A percentile compares a stretch with the other conserved stretches of the same genome.
These are phyloP conservation scores for Orussus abietinus DNA, from an alignment of 1,140 invertebrate genomes.

Conservation along the genomic window DNA sequence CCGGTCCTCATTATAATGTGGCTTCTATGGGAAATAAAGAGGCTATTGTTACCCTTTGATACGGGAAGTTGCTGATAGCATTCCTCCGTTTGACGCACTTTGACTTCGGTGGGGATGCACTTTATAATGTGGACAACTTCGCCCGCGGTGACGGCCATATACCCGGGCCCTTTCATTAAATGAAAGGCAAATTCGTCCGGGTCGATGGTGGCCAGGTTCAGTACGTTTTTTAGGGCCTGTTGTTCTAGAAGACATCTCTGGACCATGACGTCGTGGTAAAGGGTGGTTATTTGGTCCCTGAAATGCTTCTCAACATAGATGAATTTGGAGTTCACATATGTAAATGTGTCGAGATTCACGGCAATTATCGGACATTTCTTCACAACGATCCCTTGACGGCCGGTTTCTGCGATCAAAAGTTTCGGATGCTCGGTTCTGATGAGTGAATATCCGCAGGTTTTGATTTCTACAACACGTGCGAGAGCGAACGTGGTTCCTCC, in stretches of 20 bases:
- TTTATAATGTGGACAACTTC: slow-evolving; percentile 18
- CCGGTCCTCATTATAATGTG: slow-evolving; percentile 14
- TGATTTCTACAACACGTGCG: not conserved
- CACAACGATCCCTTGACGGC: too few relatives aligned
- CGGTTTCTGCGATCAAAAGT: slow-evolving; percentile 20
- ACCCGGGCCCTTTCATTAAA: slow-evolving; percentile 20
- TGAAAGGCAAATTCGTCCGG: slow-evolving; percentile 22
- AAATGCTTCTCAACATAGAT: slow-evolving; percentile 13
- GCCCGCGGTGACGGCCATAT: slow-evolving; percentile 18
- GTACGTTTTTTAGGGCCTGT: slow-evolving; percentile 6
- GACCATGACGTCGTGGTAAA: slow-evolving; percentile 9
- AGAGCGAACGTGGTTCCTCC: slow-evolving; percentile 16
- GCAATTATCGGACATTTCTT: too few relatives aligned
- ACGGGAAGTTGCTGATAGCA: slow-evolving; percentile 23
- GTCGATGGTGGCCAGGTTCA: slow-evolving; percentile 10
- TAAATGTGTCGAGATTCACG: slow-evolving; percentile 10
- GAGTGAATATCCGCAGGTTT: slow-evolving; percentile 14
- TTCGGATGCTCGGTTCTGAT: slow-evolving; percentile 25
- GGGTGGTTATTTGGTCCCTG: too few relatives aligned
- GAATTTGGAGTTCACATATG: slow-evolving; percentile 17
- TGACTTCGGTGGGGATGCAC: slow-evolving; percentile 18
- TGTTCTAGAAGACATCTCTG: slow-evolving; percentile 9
- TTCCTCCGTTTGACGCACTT: slow-evolving; percentile 1
- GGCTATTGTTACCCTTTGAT: not conserved
- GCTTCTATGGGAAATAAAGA: slow-evolving; percentile 18